Evolutionary conservation across 2,797 vertebrate species (phyloP), one percentile per base, ranked within the genome.

Genomic region (Platyrinchus mystaceus): DNA sequence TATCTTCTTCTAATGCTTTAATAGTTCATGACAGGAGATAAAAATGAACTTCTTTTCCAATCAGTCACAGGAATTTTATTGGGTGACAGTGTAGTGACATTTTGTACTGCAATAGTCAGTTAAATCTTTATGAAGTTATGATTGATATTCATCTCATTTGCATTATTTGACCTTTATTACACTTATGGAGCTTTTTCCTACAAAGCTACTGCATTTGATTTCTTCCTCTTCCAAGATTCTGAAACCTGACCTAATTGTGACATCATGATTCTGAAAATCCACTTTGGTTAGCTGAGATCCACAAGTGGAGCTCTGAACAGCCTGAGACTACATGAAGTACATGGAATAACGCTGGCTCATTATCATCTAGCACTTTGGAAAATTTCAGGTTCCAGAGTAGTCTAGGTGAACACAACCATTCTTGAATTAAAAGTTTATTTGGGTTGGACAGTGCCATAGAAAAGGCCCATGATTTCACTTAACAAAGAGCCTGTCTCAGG

Each of bases 31-130:
- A 84, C 53, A 87, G 58, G 28, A 87, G 26, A 69, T 56, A 85
- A 90, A 82, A 93, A 67, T 62, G 5, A 95, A 39, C 30, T 92
- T 89, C 30, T 84, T 88, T 89, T 96, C 78, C 36, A 89, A 5
- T 82, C 67, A 86, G 43, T 84, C 56, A 32, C 8, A 69, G 37
- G 37, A 84, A 26, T 94, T 96, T 93, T 79, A 43, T 75, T 84
- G 66, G 22, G 32, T 66, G 49, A 77, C 41, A 75, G 15, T 13
- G 15, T 43, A 60, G 34, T 87, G 90, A 69, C 18, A 75, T 92
- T 96, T 84, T 81, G 19, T 75, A 26, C 75, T 69, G 30, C 23
- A 69, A 30, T 27, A 7, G 24, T 89, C 53, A 93, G 14, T 90
- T 89, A 94, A 89, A 77, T 90, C 46, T 71, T 71, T 77, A 14